Conservation (phyloP, 2,797 vertebrate genomes). For the Chromobotia macracanthus region DNA sequence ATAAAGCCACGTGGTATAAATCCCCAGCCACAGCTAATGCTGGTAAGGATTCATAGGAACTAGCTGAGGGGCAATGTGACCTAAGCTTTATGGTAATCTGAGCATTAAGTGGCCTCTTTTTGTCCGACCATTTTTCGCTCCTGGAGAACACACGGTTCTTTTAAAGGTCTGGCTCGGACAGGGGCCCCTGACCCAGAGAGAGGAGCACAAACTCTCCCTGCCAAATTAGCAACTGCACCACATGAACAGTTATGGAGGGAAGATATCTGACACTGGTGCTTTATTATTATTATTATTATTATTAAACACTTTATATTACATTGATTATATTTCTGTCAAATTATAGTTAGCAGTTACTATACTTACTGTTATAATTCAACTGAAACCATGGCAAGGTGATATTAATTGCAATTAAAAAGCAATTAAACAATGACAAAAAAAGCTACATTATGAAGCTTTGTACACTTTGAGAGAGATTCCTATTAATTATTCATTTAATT, state of each 20-base stretch:
- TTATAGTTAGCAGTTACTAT: not conserved
- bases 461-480: too few relatives aligned
- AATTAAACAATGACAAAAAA: not conserved
- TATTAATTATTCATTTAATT: too few relatives aligned
- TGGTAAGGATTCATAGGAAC: constrained; percentile 31
- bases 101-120: constrained; percentile 75
- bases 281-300: too few relatives aligned
- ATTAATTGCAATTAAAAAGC: not conserved
- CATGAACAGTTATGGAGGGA: constrained; percentile 59
- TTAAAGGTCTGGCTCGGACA: constrained; percentile 69
- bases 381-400: not conserved
- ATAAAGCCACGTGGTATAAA: constrained; percentile 25
- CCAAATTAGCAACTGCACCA: constrained; percentile 64
- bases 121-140: constrained; percentile 70
- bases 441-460: too few relatives aligned
- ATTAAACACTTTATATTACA: too few relatives aligned
- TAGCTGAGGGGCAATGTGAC: constrained; percentile 58
- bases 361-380: not conserved
- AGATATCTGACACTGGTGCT: constrained; percentile 60
- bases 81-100: constrained; percentile 71
- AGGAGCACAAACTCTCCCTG: constrained; percentile 55
- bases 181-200: constrained; percentile 65
- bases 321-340: not conserved
- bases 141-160: constrained; percentile 71
- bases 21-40: constrained; percentile 31